Evolutionary conservation across 64 coral and sea anemone species (phyloP).

Genomic region (Montipora efflorescens): DNA sequence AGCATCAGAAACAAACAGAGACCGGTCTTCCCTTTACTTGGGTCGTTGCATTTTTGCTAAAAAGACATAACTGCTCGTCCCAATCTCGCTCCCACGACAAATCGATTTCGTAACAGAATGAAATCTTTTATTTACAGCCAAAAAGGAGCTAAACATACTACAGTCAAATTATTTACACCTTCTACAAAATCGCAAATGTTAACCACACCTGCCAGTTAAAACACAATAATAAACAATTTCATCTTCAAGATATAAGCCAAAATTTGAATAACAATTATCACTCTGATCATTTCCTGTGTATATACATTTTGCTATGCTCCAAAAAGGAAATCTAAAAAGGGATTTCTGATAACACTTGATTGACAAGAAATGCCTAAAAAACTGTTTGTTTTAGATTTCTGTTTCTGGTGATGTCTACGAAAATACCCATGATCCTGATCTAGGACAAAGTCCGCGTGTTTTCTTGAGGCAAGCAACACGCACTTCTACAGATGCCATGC

Average conservation of each 20-base stretch:
- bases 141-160: background rate
- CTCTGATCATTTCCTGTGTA: background rate
- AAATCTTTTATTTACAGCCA: background rate
- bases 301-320: background rate
- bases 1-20: no score
- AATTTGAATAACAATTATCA: background rate
- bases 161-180: background rate
- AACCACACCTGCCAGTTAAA: background rate
- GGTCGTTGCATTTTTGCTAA: no score
- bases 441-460: background rate
- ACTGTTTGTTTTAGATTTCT: background rate
- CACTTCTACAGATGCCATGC: background rate
- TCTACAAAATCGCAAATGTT: background rate
- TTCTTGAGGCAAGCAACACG: conserved; percentile 8
- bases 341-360: background rate
- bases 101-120: background rate
- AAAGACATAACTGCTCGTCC: no score
- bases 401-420: background rate
- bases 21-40: no score
- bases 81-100: background rate
- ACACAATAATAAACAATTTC: background rate
- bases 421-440: background rate
- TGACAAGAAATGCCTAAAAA: background rate
- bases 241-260: background rate
- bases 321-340: background rate